Base-by-base conservation (phyloP, 2,888 invertebrate genomes). In the Sabatieria punctata region DNA sequence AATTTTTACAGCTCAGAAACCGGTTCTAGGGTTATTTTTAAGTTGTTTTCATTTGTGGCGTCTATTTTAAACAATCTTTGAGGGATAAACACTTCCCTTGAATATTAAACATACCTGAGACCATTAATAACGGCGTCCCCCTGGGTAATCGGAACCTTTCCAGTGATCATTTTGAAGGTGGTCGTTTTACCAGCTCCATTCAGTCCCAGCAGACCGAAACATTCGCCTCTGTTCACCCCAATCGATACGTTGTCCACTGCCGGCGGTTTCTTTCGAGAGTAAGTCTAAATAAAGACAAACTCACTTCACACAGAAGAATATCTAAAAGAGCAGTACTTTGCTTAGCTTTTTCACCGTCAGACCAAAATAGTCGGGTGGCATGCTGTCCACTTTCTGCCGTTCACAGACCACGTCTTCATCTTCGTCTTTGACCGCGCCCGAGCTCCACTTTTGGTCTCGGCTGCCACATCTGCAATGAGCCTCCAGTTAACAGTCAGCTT, bases 131-230 rank as follows among this genome's bases (percentile, higher is more conserved):
- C 64, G 15, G 74, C 74, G 53, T 69, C 67, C 24, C 76, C 76
- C 15, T 58, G 53, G 11, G 71, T 71, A 8, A 71, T 65, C 30
- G 54, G 49, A 11, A 65, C 57, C 53, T 73, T 73, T 15, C 75
- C 75, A 8, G 75, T 75, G 53, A 76, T 59, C 75, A 75, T 76
- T 67, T 67, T 77, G 67, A 88, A 88, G 19, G 83, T 82, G 1
- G 83, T 82, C 2, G 85, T 85, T 65, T 88, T 88, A 4, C 64
- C 59, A 30, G 85, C 85, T 2, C 85, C 85, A 63, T 85, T 85
- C 54, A 83, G 78, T 0, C n/a, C n/a, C n/a, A n/a, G n/a, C n/a
- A n/a, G n/a, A n/a, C n/a, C 84, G 58, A 85, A 85, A 65, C 85
- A 85, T 72, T 79, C 76, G 1, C 76, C 75, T 46, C 65, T 59